A percentile compares a stretch with the other conserved stretches of the same genome.
phyloP scores from a whole-genome alignment of 2,888 invertebrate species.

The Corbicula japonica region DNA sequence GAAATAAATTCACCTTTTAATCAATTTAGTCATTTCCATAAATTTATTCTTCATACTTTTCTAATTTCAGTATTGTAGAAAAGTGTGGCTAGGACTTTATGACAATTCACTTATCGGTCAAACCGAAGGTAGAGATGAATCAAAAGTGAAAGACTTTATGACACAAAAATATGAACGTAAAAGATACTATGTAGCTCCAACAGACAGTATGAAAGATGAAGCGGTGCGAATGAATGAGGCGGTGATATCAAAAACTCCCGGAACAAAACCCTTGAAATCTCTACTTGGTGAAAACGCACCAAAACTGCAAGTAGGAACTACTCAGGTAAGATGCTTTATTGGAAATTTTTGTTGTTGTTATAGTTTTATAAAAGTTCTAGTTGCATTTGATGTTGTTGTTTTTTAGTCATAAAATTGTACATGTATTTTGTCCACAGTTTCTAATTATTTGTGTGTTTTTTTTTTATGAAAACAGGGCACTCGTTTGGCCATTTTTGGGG shows the following conservation, averaged over 20 bases:
- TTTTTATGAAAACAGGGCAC: too few relatives aligned
- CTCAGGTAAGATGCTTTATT: conserved; percentile 56
- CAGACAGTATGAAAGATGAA: conserved; percentile 86
- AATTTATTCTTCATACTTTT: too few relatives aligned
- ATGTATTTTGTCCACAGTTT: too few relatives aligned
- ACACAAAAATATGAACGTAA: conserved; percentile 97
- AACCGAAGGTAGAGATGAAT: conserved; percentile 93
- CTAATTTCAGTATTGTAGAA: conserved; percentile 91
- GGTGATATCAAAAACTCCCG: conserved; percentile 79
- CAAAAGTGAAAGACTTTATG: conserved; percentile 96
- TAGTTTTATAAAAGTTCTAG: too few relatives aligned
- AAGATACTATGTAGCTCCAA: conserved; percentile 89
- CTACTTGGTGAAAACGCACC: conserved; percentile 85
- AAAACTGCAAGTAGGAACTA: conserved; percentile 70
- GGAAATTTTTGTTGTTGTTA: too few relatives aligned
- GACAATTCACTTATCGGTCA: conserved; percentile 87
- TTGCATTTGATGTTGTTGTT: too few relatives aligned
- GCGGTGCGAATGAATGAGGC: conserved; percentile 83
- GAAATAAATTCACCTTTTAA: too few relatives aligned
- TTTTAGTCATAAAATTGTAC: too few relatives aligned
- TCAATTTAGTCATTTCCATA: too few relatives aligned
- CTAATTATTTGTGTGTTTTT: too few relatives aligned
- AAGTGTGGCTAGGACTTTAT: conserved; percentile 96
- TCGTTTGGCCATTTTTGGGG: too few relatives aligned
- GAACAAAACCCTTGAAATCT: conserved; percentile 86